Evolutionary conservation across 2,797 vertebrate species (phyloP), one percentile per base, ranked within the genome.

Genomic region (Muscicapa striata): DNA sequence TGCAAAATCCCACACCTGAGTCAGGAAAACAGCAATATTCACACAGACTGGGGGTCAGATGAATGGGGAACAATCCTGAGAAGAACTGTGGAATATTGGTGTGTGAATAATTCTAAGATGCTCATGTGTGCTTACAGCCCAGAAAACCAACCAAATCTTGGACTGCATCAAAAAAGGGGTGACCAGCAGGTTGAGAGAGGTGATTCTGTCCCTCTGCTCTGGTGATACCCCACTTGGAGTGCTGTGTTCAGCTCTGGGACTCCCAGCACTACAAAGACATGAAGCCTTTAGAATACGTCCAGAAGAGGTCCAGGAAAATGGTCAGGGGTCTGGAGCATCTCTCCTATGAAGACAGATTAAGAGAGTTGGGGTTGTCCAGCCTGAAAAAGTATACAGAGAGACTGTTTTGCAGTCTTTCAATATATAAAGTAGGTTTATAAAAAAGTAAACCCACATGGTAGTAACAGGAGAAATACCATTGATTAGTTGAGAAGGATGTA

Each of bases 41-140:
- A 23, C 26, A 26, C 8, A 63, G 23, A n/a, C 15, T 49, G 36
- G 8, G 11, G 36, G 24, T 20, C 12, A 10, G 55, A 38, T 7
- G 10, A 5, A 8, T 43, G 38, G 21, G 73, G 10, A 70, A 16
- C 19, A 64, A 22, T 8, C 20, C 24, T 8, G 2, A 27, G 57
- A 69, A 89, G 13, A 12, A 18, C 4, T 23, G 19, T 8, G 27
- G 20, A 10, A 49, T 62, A 40, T 0, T 70, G 6, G 11, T 67
- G 26, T 2, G 10, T 6, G 6, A 59, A 73, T 54, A 26, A 3
- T 18, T 58, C 22, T 68, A 46, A 69, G 4, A 17, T 5, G 2
- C 10, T 46, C 0, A 0, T 38, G 8, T 48, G 14, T 24, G 5
- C 4, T 34, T 58, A 7, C 13, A 78, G n/a, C 19, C 6, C 46